phyloP scores from a whole-genome alignment of 2,888 invertebrate species.

The Drosophila infuscata region DNA sequence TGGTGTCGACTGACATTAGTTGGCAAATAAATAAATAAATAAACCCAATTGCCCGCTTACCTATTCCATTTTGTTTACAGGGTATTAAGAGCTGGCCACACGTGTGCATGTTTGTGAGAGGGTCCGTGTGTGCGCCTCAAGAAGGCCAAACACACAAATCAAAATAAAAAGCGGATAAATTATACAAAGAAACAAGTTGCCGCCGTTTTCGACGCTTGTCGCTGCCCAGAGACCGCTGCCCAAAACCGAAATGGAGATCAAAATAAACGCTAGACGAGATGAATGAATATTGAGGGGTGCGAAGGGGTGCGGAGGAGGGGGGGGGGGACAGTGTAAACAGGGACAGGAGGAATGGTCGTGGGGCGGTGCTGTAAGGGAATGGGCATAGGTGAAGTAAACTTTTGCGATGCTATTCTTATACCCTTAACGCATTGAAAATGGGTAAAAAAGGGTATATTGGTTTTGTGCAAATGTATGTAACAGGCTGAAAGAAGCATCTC shows the following conservation, averaged over 20 bases:
- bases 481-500: too few relatives aligned
- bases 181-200: slow-evolving; percentile 70
- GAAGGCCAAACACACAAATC: slow-evolving; percentile 70
- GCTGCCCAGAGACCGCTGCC: slow-evolving; percentile 43
- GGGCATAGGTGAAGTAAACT: slow-evolving; percentile 30
- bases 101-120: slow-evolving; percentile 18
- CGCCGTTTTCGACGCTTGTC: slow-evolving; percentile 43
- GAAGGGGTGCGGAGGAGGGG: background rate
- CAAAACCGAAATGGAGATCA: slow-evolving; percentile 60
- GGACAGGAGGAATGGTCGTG: background rate
- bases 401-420: slow-evolving; percentile 12
- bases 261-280: slow-evolving; percentile 61
- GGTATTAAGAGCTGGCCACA: slow-evolving; percentile 47
- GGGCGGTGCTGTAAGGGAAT: too few relatives aligned
- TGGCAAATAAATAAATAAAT: too few relatives aligned
- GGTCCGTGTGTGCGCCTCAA: slow-evolving; percentile 13
- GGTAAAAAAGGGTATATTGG: too few relatives aligned
- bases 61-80: slow-evolving; percentile 6
- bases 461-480: too few relatives aligned
- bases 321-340: background rate
- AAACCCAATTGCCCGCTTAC: background rate
- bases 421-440: too few relatives aligned
- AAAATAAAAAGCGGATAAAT: slow-evolving; percentile 75
- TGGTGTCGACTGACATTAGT: too few relatives aligned
- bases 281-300: slow-evolving; percentile 35